Base-by-base conservation (phyloP, 2,888 invertebrate species). In the Nymphalis c-album region DNA sequence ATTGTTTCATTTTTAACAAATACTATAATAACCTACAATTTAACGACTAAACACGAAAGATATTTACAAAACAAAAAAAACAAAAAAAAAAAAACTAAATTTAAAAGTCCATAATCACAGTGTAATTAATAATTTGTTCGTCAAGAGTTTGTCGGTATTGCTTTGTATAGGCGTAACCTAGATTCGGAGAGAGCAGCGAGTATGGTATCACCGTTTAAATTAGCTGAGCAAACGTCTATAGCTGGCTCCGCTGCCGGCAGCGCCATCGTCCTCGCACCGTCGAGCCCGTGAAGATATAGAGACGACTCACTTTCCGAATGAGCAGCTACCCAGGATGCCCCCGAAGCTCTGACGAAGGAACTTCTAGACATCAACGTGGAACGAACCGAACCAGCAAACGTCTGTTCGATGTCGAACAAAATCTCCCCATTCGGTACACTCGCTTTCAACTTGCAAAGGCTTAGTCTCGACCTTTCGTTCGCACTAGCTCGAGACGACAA, bases 241-340 rank as follows among this genome's bases (percentile, higher is more conserved):
- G 96, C 93, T 0, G 94, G 93, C 72, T 95, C 95, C 0, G 93
- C 91, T 0, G 95, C 94, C 0, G 95, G 94, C 62, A 96, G 77
- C 0, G 93, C 93, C 77, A 88, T 80, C 0, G 84, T 83, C 61
- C 85, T 76, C 80, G 93, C 69, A 83, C 88, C 83, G 85, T 93
- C 79, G 83, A 93, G 20, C 67, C 95, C 95, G 91, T 96, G 96
- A 1, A 96, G 84, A 60, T 93, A 91, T 35, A 96, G 83, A 16
- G 93, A 86, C 6, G 94, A 94, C n/a, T 93, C 94, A 63, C 95
- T 94, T 83, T 97, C 97, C 69, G 96, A 94, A 77, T 96, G 95
- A 0, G 96, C 96, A 0, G 96, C 95, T 0, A 96, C 93, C 79
- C 96, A 92, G 13, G 94, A 93, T 5, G 93, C 88, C 0, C 94